Percentiles rank a stretch among this genome's conserved stretches.
These are phyloP conservation scores for Pseudomugil tenellus DNA, from an alignment of 2,797 vertebrate species.

Conservation along the genomic window DNA sequence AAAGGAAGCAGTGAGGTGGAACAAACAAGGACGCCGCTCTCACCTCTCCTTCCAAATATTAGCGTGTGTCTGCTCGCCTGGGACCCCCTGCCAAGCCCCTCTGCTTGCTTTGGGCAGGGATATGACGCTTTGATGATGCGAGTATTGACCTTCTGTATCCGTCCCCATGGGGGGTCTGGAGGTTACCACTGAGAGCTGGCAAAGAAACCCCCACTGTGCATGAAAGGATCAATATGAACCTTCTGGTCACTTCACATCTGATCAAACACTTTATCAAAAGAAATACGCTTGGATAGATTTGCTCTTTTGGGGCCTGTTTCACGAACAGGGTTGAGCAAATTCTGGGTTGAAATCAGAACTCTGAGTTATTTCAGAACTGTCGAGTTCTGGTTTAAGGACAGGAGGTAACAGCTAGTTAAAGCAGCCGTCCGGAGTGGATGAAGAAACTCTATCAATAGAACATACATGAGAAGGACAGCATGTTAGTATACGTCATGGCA, in stretches of 20 bases:
- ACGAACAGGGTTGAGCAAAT: no score
- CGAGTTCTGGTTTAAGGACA: no score
- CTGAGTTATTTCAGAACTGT: no score
- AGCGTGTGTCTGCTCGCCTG: constrained; percentile 75
- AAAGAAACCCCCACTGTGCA: constrained; percentile 13
- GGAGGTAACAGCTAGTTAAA: no score
- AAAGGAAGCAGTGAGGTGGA: constrained; percentile 79
- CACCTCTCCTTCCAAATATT: constrained; percentile 67
- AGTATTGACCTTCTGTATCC: constrained; percentile 60
- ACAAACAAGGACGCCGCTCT: constrained; percentile 57
- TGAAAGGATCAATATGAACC: constrained; percentile 53
- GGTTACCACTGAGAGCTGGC: constrained; percentile 19
- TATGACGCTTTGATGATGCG: constrained; percentile 65
- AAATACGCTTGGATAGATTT: not conserved
- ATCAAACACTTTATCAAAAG: not conserved
- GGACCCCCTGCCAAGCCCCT: constrained; percentile 69
- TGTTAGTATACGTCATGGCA: no score
- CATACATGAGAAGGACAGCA: no score
- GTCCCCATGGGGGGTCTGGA: constrained; percentile 47
- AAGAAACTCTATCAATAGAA: no score
- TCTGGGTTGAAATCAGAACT: no score
- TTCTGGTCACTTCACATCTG: constrained; percentile 32
- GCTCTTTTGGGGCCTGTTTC: not conserved
- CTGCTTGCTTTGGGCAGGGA: constrained; percentile 37
- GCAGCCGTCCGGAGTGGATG: no score